Evolutionary conservation across 2,888 invertebrate genomes (phyloP), one percentile per base, ranked within the genome.

Genomic region (Acronicta aceris): DNA sequence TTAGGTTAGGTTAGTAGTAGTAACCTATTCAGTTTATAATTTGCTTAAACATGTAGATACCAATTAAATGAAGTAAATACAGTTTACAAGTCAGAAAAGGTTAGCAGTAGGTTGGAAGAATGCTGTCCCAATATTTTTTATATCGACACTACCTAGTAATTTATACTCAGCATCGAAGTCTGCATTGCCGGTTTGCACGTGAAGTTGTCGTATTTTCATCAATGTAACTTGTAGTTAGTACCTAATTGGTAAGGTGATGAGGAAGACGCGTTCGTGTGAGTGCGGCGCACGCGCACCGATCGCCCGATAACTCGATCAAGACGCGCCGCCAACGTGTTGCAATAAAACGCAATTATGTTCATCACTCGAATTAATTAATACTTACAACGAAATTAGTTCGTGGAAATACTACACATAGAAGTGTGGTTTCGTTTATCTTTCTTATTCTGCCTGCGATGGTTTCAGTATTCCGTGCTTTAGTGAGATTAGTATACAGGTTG

Each of bases 281-380:
- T 38, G 58, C 55, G 56, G 76, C 72, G 75, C 72, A 69, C 74
- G 70, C 63, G 66, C 59, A 69, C 59, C 74, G 80, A 79, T 80
- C 72, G 79, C 71, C 78, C 79, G 84, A 85, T 85, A 85, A 79
- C 73, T 79, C 73, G 80, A 80, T 79, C 79, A 79, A 77, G 70
- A 58, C 74, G 70, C 71, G 52, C 76, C 69, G 78, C 76, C 72
- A 78, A 78, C 81, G 72, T 77, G 77, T 79, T 67, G 81, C 79
- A 82, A 84, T 87, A 83, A 83, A 85, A 84, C 69, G 81, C 79
- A 87, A 85, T 86, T 85, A 87, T 79, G 77, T 79, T 79, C 74
- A 75, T 79, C 75, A 73, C 74, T 76, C 74, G 55, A 75, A 78
- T 69, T 82, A 82, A 85, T 86, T 83, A 82, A 79, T 68, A 74